Conservation (phyloP, 2,113 vertebrate genomes). For the Calypte anna region DNA sequence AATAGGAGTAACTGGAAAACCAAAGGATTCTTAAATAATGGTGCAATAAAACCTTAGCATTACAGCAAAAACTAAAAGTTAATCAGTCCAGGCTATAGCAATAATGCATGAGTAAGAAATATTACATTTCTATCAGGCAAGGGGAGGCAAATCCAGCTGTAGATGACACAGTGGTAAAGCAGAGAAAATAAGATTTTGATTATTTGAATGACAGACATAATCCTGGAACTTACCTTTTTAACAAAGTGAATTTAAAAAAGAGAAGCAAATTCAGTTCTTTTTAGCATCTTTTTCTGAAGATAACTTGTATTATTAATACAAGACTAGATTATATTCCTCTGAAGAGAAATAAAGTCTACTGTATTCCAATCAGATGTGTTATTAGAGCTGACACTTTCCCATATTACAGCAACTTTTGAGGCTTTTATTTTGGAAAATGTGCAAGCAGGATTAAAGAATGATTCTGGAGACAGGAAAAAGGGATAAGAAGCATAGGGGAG, state of each 20-base stretch:
- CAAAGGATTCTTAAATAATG: background rate
- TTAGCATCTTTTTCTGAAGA: background rate
- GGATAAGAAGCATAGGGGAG: background rate
- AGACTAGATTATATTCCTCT: background rate
- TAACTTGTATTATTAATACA: conserved; percentile 20
- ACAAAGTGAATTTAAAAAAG: background rate
- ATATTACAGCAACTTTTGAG: background rate
- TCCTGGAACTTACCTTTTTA: background rate
- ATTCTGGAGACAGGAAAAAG: background rate
- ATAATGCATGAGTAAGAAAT: background rate
- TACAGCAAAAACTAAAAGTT: background rate
- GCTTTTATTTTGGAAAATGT: background rate
- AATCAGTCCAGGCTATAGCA: background rate
- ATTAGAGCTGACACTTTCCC: background rate
- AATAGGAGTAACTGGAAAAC: background rate
- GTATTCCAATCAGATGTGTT: background rate
- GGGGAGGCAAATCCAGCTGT: background rate
- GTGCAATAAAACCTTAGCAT: background rate
- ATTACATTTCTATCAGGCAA: background rate
- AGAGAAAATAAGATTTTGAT: background rate
- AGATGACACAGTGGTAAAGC: background rate
- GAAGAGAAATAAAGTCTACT: background rate
- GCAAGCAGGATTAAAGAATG: background rate
- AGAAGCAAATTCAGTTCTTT: background rate
- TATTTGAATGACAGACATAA: background rate